A percentile compares a stretch with the other conserved stretches of the same genome.
These are phyloP conservation scores for Gobius niger DNA, from an alignment of 2,113 vertebrate species.

Conservation along the genomic window DNA sequence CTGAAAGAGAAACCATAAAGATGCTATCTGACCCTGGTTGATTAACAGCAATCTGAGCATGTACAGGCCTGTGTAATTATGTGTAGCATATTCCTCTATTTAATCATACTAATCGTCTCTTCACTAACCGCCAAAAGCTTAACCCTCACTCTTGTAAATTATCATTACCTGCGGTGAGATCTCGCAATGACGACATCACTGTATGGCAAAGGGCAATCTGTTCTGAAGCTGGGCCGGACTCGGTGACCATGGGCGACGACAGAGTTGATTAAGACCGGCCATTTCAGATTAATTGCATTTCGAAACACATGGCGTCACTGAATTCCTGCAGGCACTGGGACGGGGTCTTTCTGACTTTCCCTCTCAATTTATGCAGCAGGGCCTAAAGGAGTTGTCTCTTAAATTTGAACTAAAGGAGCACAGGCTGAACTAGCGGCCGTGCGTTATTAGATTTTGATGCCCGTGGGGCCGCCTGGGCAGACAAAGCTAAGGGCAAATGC, in stretches of 20 bases:
- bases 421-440: slow-evolving; percentile 23
- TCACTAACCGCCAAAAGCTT: slow-evolving; percentile 25
- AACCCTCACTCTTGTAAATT: slow-evolving; percentile 40
- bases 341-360: slow-evolving; percentile 23
- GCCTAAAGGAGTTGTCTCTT: slow-evolving; percentile 40
- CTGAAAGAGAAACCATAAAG: neutral
- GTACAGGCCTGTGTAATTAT: slow-evolving; percentile 16
- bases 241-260: slow-evolving; percentile 44
- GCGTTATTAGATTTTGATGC: slow-evolving; percentile 54
- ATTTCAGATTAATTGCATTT: slow-evolving; percentile 58
- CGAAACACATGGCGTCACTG: slow-evolving; percentile 31
- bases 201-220: slow-evolving; percentile 37
- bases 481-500: slow-evolving; percentile 35
- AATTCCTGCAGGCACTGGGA: slow-evolving; percentile 22
- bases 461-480: slow-evolving; percentile 15
- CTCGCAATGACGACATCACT: slow-evolving; percentile 50
- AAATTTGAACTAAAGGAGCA: slow-evolving; percentile 32
- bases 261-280: slow-evolving; percentile 46
- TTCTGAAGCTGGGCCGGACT: slow-evolving; percentile 42
- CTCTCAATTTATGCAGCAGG: slow-evolving; percentile 35
- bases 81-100: slow-evolving; percentile 13
- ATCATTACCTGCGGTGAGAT: slow-evolving; percentile 38
- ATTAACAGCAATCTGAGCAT: slow-evolving; percentile 3
- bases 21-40: neutral
- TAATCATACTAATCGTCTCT: slow-evolving; percentile 27